Evolutionary conservation across 30 jellyfish, hydroid and myxozoan species (phyloP).

Genomic region (Nemopilema nomurai): DNA sequence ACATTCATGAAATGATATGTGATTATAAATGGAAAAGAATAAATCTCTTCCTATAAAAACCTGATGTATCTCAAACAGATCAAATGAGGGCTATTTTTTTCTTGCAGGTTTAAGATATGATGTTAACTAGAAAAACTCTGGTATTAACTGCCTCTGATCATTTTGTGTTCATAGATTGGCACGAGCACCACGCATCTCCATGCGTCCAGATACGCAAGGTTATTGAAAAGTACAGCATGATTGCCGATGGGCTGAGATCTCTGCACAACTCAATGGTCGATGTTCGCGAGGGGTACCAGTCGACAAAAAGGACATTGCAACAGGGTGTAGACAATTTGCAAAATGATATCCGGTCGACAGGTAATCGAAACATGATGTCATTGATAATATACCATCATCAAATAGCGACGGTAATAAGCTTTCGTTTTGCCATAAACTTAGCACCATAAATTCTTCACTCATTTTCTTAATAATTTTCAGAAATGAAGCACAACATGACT

Average conservation of each 20-base stretch:
- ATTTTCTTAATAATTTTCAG: too few relatives aligned
- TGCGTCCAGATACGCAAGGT: conserved; percentile 40
- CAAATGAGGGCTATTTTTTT: too few relatives aligned
- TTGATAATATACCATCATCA: neutral
- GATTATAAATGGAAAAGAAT: neutral
- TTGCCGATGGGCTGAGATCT: conserved; percentile 28
- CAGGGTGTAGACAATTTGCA: conserved; percentile 35
- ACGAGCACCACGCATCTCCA: conserved; percentile 24
- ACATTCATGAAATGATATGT: too few relatives aligned
- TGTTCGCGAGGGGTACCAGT: conserved; percentile 35
- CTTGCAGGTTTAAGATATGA: too few relatives aligned
- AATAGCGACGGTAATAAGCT: neutral
- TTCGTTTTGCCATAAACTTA: too few relatives aligned
- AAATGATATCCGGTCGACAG: conserved; percentile 20
- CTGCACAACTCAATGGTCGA: conserved; percentile 18
- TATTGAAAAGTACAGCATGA: conserved; percentile 37
- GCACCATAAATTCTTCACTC: too few relatives aligned
- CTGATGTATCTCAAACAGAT: too few relatives aligned
- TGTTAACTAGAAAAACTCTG: too few relatives aligned
- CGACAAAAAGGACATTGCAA: conserved; percentile 45
- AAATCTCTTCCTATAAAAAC: too few relatives aligned
- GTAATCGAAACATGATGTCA: too few relatives aligned
- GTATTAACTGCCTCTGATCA: too few relatives aligned
- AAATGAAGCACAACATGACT: conserved; percentile 32
- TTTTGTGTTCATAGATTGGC: too few relatives aligned